Percentiles rank a stretch among this genome's conserved stretches.
phyloP scores from a whole-genome alignment of 1,140 invertebrate species.

The Calephelis nemesis region DNA sequence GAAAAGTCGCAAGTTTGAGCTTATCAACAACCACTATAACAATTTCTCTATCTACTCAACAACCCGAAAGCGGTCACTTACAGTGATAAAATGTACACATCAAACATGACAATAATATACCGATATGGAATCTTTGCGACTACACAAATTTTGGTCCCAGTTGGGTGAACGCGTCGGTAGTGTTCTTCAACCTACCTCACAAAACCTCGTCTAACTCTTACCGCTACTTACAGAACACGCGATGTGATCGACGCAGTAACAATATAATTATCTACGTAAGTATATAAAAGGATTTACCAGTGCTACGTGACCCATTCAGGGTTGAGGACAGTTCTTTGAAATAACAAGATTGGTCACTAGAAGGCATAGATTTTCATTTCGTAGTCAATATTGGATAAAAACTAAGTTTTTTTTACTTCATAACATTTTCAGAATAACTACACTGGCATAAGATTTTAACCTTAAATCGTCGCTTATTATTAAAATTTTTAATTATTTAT shows the following conservation, averaged over 20 bases:
- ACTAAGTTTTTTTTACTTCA: too few species aligned
- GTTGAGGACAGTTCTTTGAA: neutral
- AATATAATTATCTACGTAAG: conserved; percentile 52
- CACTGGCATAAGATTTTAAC: too few species aligned
- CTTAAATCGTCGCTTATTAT: too few species aligned
- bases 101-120: conserved; percentile 51
- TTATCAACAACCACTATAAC: conserved; percentile 47
- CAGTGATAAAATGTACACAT: conserved; percentile 60
- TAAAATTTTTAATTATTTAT: too few species aligned
- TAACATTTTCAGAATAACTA: too few species aligned
- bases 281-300: conserved; percentile 21
- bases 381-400: too few species aligned
- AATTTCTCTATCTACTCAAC: conserved; percentile 65
- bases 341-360: too few species aligned
- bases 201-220: conserved; percentile 57
- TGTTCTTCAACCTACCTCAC: conserved; percentile 38
- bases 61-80: conserved; percentile 60
- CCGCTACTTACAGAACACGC: conserved; percentile 42
- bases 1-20: conserved; percentile 53
- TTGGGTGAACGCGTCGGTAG: conserved; percentile 40
- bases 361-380: too few species aligned
- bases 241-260: conserved; percentile 56
- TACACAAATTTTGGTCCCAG: conserved; percentile 68
- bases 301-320: neutral
- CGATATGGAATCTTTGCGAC: conserved; percentile 54